phyloP scores from a whole-genome alignment of 2,888 invertebrate genomes.

The Acrobeloides nanus region DNA sequence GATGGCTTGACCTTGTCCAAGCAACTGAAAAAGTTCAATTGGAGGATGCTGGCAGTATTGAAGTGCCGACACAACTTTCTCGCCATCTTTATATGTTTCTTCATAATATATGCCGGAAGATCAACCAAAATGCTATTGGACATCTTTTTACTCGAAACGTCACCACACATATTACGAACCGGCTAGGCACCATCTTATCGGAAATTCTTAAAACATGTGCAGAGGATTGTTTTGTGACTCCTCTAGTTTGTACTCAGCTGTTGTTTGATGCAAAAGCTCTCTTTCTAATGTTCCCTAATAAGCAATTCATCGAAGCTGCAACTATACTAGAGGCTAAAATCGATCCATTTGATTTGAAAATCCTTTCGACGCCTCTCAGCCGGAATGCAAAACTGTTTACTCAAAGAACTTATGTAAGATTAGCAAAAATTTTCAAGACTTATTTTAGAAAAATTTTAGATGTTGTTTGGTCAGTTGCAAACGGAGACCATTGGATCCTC shows the following conservation, averaged over 20 bases:
- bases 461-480: conserved; percentile 32
- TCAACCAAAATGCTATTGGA: conserved; percentile 26
- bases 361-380: conserved; percentile 20
- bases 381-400: conserved; percentile 20
- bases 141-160: conserved; percentile 32
- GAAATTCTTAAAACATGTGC: conserved; percentile 13
- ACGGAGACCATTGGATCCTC: conserved; percentile 14
- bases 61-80: conserved; percentile 28
- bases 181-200: conserved; percentile 13
- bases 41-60: conserved; percentile 14
- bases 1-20: conserved; percentile 31
- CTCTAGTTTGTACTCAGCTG: conserved; percentile 19
- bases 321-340: conserved; percentile 22
- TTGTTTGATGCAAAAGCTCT: conserved; percentile 23
- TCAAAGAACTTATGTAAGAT: neutral
- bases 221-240: conserved; percentile 3
- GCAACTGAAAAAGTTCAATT: conserved; percentile 19
- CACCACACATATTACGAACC: conserved; percentile 19
- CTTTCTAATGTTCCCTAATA: conserved; percentile 26
- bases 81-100: conserved; percentile 23
- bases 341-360: conserved; percentile 27
- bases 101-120: conserved; percentile 21
- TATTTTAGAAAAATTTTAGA: conserved; percentile 19
- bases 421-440: neutral
- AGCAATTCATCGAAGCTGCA: conserved; percentile 19